Conservation (phyloP, 2,888 invertebrate species). For the Rhodophaea formosa region DNA sequence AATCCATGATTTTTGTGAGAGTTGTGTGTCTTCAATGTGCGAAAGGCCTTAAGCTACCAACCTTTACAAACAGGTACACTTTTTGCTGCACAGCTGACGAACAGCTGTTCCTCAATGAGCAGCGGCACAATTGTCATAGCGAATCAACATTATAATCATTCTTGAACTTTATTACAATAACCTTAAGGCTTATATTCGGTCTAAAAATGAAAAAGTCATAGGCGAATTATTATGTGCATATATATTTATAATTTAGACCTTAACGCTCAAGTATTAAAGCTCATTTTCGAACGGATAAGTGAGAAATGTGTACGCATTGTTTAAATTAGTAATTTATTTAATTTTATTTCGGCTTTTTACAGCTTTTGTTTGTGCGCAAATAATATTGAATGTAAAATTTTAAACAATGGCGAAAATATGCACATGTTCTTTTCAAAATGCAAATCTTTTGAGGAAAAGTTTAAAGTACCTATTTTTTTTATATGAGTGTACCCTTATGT, state of each 20-base stretch:
- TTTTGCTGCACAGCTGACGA: conserved; percentile 12
- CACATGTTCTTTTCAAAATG: background rate
- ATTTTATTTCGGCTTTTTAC: background rate
- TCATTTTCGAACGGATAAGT: background rate
- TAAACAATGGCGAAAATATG: background rate
- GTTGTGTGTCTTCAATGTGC: background rate
- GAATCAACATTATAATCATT: background rate
- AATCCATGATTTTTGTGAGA: too few relatives aligned
- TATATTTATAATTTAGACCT: too few relatives aligned
- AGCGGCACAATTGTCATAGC: background rate
- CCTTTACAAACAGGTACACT: conserved; percentile 5
- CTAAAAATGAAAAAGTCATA: background rate
- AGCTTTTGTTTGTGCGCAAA: background rate
- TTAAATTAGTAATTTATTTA: background rate
- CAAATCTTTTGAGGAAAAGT: background rate
- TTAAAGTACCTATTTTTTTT: too few relatives aligned
- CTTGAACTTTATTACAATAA: background rate
- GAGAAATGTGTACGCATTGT: background rate
- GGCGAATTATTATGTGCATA: too few relatives aligned
- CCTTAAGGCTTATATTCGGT: background rate
- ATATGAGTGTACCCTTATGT: too few relatives aligned
- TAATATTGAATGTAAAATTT: background rate
- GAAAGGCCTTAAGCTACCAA: background rate
- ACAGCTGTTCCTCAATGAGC: background rate
- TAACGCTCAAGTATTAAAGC: background rate